These are phyloP conservation scores for Aleiodes testaceus DNA, from an alignment of 2,888 invertebrate species.

Conservation along the genomic window DNA sequence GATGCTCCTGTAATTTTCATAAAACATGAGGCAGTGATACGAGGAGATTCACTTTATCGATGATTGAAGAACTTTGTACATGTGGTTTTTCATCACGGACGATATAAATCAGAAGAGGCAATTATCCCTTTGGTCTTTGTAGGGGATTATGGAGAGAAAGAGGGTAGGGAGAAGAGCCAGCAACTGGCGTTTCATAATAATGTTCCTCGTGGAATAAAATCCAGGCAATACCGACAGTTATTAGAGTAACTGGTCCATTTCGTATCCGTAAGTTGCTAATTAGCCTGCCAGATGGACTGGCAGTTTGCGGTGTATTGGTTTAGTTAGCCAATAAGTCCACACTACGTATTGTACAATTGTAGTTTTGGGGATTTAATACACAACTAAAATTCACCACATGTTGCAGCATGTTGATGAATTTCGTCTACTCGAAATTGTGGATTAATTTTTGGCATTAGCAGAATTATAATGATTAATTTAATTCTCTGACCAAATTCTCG, in stretches of 20 bases:
- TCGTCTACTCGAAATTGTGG: background rate
- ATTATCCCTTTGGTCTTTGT: background rate
- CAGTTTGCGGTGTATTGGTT: conserved; percentile 60
- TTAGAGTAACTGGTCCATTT: conserved; percentile 49
- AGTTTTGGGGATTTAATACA: conserved; percentile 11
- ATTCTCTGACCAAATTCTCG: background rate
- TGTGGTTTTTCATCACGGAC: background rate
- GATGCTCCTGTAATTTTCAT: background rate
- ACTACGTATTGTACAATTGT: conserved; percentile 39
- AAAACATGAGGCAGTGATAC: no score
- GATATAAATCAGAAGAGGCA: conserved; percentile 1
- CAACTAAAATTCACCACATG: background rate
- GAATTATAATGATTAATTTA: background rate
- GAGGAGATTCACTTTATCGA: no score
- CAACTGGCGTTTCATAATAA: background rate
- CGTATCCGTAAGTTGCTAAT: conserved; percentile 62
- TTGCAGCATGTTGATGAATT: conserved; percentile 1
- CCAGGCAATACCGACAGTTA: conserved; percentile 46
- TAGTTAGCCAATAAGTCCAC: conserved; percentile 61
- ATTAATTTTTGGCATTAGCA: no score
- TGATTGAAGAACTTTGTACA: background rate
- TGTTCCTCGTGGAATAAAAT: conserved; percentile 8
- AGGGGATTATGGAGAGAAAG: background rate
- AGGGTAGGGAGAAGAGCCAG: background rate
- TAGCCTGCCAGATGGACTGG: conserved; percentile 65